Conservation (phyloP, 2,888 invertebrate genomes). For the Nycteola revayana region DNA sequence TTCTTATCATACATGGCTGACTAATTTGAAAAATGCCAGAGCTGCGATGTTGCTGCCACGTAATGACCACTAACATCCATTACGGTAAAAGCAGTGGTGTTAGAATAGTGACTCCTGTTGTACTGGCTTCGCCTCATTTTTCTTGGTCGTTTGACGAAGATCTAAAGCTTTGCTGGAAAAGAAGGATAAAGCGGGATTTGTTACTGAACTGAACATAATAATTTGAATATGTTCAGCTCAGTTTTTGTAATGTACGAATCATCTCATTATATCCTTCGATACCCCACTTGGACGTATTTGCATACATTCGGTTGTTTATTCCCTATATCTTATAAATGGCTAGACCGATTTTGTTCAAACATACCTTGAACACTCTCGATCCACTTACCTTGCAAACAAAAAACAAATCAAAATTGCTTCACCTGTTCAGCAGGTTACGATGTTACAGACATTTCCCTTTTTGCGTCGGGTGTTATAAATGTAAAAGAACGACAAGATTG, state of each 20-base stretch:
- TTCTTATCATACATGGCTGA: conserved; percentile 28
- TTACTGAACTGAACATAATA: not conserved
- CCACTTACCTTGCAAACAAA: too few species aligned
- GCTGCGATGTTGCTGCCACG: conserved; percentile 31
- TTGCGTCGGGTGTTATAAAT: too few species aligned
- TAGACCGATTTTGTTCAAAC: not conserved
- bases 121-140: conserved; percentile 47
- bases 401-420: too few species aligned
- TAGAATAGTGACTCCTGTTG: conserved; percentile 50
- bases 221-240: not conserved
- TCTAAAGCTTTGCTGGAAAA: conserved; percentile 25
- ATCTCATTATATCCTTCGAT: too few species aligned
- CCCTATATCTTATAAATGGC: not conserved
- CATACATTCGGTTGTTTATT: not conserved
- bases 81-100: conserved; percentile 53
- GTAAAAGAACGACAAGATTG: too few species aligned
- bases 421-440: too few species aligned
- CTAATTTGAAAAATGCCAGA: conserved; percentile 42
- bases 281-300: not conserved
- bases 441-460: too few species aligned
- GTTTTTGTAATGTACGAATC: too few species aligned
- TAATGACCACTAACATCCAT: conserved; percentile 45
- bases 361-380: too few species aligned
- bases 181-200: too few species aligned
- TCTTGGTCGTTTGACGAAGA: conserved; percentile 35